Evolutionary conservation across 2,113 vertebrate species (phyloP), one percentile per base, ranked within the genome.

Genomic region (Piaya cayana): DNA sequence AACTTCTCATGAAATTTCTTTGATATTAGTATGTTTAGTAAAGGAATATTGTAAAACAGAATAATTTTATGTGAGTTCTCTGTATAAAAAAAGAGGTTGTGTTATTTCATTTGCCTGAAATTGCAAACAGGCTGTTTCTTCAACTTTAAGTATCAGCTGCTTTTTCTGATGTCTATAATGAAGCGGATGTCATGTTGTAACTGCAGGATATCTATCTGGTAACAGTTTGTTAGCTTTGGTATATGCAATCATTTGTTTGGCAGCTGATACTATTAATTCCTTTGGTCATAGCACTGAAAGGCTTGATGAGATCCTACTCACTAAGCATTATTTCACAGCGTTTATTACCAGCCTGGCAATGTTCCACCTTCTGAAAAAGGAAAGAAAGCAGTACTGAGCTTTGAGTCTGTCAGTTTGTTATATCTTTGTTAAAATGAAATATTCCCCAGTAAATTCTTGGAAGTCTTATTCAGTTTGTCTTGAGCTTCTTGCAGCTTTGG

Each of bases 231-330:
- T 95, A 93, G 96, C 82, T 88, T 94, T 95, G 92, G 82, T 85
- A 62, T 86, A 68, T 96, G 95, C 97, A 95, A 86, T 97, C 93
- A 95, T 96, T 87, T 92, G 77, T 92, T 96, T 97, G 96, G 95
- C 97, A 95, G 83, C 91, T 86, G 95, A 89, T 97, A 47, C 88
- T 85, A 96, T 75, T 82, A 72, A 93, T 97, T 97, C 80, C 80
- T 96, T 94, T 95, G 96, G 75, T 86, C 74, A 39, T 49, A 93
- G 75, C 3, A 4, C 74, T 94, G 85, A 97, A 97, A 91, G 94
- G 93, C 80, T 96, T 96, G 91, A 94, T 93, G 92, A 91, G 68
- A 88, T 93, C 79, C 91, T 70, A 82, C 93, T 96, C 42, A 43
- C 53, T 90, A 87, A 91, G 65, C 67, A 22, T 87, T 96, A 77